Evolutionary conservation across 2,113 vertebrate genomes (phyloP).

Genomic region (Otolemur garnettii): DNA sequence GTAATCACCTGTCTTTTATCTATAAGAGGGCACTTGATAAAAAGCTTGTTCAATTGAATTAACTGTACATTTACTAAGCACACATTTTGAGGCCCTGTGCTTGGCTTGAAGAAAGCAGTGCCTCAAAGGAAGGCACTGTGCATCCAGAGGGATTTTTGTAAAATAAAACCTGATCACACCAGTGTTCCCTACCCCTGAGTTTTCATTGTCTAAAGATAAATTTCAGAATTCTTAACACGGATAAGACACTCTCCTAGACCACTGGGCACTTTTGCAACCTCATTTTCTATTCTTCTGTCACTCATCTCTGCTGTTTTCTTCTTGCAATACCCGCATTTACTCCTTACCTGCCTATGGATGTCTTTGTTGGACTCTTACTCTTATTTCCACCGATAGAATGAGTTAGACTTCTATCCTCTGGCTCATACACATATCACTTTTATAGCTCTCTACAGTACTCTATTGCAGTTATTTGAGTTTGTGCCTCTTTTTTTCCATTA

Average conservation of each 20-base stretch:
- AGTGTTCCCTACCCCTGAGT: not conserved
- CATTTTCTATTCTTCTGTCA: not conserved
- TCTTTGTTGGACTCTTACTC: not conserved
- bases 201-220: not conserved
- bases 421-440: not conserved
- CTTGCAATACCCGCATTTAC: not conserved
- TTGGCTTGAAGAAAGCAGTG: constrained; percentile 19
- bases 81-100: not conserved
- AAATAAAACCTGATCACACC: not conserved
- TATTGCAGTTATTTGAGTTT: not conserved
- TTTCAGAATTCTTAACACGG: not conserved
- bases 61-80: not conserved
- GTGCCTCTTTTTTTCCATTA: not conserved
- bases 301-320: not conserved
- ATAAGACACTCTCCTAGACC: not conserved
- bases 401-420: not conserved
- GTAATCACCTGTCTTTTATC: constrained; percentile 35
- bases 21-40: constrained; percentile 19
- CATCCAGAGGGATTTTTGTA: constrained; percentile 18
- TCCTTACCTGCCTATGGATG: not conserved
- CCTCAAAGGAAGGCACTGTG: not conserved
- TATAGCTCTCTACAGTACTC: not conserved
- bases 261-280: not conserved
- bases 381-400: not conserved
- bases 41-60: constrained; percentile 40